These are phyloP conservation scores for silkworm (Bombyx mori) DNA, from an alignment of 1,140 invertebrate species.

Conservation along the genomic window ASM3026992v2 NC_085124.1:8576001-8576500, in stretches of 20 bases:
- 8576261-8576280: slow-evolving; percentile 86
- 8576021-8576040: too few species aligned
- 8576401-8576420: slow-evolving; percentile 4
- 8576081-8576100: too few species aligned
- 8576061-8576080: too few species aligned
- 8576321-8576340: slow-evolving; percentile 98
- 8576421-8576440: not conserved
- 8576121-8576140: too few species aligned
- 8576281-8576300: slow-evolving; percentile 99
- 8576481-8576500: slow-evolving; percentile 99
- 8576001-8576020: too few species aligned
- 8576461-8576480: slow-evolving; percentile 99
- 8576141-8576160: too few species aligned
- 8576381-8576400: not conserved
- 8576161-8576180: too few species aligned
- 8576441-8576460: slow-evolving; percentile 94
- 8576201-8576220: too few species aligned
- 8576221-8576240: too few species aligned
- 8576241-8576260: not conserved
- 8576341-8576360: slow-evolving; percentile 99
- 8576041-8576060: too few species aligned
- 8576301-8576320: slow-evolving; percentile 96
- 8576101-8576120: too few species aligned
- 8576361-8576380: slow-evolving; percentile 75
- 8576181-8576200: too few species aligned